Base-by-base conservation (phyloP, 2,888 invertebrate species). In the Tryphoninae sp. region DNA sequence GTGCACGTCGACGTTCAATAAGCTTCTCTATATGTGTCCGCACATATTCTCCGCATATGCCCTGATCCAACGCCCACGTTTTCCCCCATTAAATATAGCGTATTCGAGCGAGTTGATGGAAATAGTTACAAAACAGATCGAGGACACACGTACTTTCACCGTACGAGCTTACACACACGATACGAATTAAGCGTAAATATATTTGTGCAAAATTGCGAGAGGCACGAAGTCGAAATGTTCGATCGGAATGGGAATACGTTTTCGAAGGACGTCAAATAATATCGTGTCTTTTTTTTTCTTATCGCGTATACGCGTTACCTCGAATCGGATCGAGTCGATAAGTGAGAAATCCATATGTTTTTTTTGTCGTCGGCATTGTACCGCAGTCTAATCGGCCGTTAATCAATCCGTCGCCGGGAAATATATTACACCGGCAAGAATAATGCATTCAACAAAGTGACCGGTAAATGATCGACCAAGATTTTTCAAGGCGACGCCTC, bases 1-100 rank as follows among this genome's bases (percentile, higher is more conserved):
- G 86, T 84, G 84, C 84, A 84, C 85, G 84, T 88, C 86, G 87
- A 87, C 87, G 88, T 88, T 90, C 90, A 89, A 90, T 90, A 89
- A 89, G 86, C 81, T 72, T 76, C 88, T 76, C 83, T 82, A 79
- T 68, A 75, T 42, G 81, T 71, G 55, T 55, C 45, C 64, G 11
- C 55, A 11, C 58, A 62, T 67, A 62, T 40, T 61, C 58, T 58
- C 3, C 40, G n/a, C 9, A 23, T 74, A 45, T 75, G 67, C 67
- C 75, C 75, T 59, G 75, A 76, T 77, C 55, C 59, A 71, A 68
- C 77, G 69, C 58, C 73, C 76, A 73, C 72, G 69, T 77, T 77
- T 62, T 67, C 22, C 49, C 33, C 61, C 64, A 73, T 80, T 73
- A 49, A 51, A 40, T 69, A 73, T 42, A 22, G 26, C 51, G 62